These are phyloP conservation scores for Staurois parvus DNA, from an alignment of 2,797 vertebrate species.

Conservation along the genomic window DNA sequence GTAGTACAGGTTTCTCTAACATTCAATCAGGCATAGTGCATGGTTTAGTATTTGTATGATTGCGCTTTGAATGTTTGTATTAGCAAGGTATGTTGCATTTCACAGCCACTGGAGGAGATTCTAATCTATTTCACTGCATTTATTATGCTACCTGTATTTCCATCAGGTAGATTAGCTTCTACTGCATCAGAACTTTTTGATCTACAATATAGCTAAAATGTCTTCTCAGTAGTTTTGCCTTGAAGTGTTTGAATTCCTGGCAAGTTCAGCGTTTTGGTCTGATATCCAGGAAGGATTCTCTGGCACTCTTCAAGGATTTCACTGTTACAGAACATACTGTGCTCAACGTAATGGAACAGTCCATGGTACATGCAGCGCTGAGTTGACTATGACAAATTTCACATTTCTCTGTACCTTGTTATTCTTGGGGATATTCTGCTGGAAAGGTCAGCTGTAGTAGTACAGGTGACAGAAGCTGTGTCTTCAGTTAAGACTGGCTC, in stretches of 20 bases:
- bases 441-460: neutral
- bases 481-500: neutral
- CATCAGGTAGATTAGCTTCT: too few species aligned
- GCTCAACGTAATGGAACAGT: neutral
- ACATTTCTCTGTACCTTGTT: slow-evolving; percentile 1
- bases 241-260: neutral
- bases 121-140: neutral
- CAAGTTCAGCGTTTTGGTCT: too few species aligned
- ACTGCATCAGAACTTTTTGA: too few species aligned
- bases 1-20: neutral
- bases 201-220: too few species aligned
- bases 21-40: neutral
- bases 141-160: too few species aligned
- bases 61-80: neutral
- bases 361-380: neutral
- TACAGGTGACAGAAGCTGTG: too few species aligned
- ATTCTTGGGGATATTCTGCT: neutral
- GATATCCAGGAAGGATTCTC: neutral
- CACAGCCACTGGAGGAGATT: neutral
- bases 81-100: neutral
- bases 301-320: too few species aligned
- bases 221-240: slow-evolving; percentile 27
- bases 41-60: neutral
- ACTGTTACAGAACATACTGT: neutral
- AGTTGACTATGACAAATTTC: neutral